Percentiles rank a stretch among this genome's conserved stretches.
Evolutionary conservation across 2,888 invertebrate species (phyloP).

Genomic region (Torymus aiolomorphi): DNA sequence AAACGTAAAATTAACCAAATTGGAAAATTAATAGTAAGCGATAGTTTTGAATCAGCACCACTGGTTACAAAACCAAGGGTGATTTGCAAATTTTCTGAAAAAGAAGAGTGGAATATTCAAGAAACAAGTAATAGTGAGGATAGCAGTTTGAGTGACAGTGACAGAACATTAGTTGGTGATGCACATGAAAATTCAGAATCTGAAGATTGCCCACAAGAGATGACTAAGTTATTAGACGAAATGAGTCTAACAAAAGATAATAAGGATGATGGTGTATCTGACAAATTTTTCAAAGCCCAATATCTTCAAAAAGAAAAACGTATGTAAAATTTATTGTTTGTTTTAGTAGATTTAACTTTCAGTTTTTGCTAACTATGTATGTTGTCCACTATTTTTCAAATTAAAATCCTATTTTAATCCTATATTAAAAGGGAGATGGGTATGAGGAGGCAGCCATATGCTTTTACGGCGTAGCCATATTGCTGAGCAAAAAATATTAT

Average conservation of each 20-base stretch:
- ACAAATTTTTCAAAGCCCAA: conserved; percentile 41
- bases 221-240: too few species aligned
- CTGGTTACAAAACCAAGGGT: too few species aligned
- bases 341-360: neutral
- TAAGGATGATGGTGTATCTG: conserved; percentile 14
- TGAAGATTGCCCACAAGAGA: too few species aligned
- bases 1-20: conserved; percentile 13
- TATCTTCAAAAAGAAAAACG: conserved; percentile 11
- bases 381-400: too few species aligned
- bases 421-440: too few species aligned
- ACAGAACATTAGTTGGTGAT: conserved; percentile 81
- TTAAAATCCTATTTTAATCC: too few species aligned
- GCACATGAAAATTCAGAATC: conserved; percentile 75
- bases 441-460: too few species aligned
- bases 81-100: conserved; percentile 50
- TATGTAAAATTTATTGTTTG: conserved; percentile 29
- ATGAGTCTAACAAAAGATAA: conserved; percentile 1
- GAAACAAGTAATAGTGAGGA: conserved; percentile 87
- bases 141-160: conserved; percentile 86
- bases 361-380: too few species aligned
- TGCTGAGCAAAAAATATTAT: too few species aligned
- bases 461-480: too few species aligned
- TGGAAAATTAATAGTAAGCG: neutral
- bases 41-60: neutral
- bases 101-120: conserved; percentile 69